phyloP scores from a whole-genome alignment of 2,888 invertebrate genomes.

The Gibbula magus region DNA sequence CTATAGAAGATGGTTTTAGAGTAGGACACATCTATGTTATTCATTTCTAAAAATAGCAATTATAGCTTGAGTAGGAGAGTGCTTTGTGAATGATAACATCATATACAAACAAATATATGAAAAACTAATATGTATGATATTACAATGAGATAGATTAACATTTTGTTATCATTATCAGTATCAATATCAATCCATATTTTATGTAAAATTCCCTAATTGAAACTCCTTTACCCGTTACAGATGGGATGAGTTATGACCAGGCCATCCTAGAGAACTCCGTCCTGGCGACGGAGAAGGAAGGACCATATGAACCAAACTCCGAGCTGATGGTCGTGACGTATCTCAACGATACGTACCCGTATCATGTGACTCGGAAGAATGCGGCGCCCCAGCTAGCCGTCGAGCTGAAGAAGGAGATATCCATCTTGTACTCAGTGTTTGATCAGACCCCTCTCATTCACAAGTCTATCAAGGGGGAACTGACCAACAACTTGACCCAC shows the following conservation, averaged over 20 bases:
- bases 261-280: slow-evolving; percentile 42
- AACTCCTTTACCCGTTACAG: no score
- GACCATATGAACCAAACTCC: slow-evolving; percentile 47
- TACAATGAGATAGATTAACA: no score
- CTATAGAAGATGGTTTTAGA: no score
- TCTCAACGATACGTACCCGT: slow-evolving; percentile 47
- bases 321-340: slow-evolving; percentile 46
- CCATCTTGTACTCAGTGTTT: slow-evolving; percentile 63
- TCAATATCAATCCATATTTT: no score
- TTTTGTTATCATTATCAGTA: no score
- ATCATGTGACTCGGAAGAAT: slow-evolving; percentile 52
- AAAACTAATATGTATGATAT: no score
- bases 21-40: no score
- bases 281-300: slow-evolving; percentile 50
- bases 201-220: no score
- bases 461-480: slow-evolving; percentile 61
- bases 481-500: slow-evolving; percentile 59
- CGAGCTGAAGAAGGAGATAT: slow-evolving; percentile 54
- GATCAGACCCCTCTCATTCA: slow-evolving; percentile 56
- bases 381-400: slow-evolving; percentile 55
- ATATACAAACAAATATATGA: no score
- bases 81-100: no score
- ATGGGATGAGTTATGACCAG: not conserved
- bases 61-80: no score
- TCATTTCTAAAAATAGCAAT: no score